A percentile compares a stretch with the other conserved stretches of the same genome.
Conservation (phyloP, 2,113 vertebrate genomes). For the Emberiza fucata region DNA sequence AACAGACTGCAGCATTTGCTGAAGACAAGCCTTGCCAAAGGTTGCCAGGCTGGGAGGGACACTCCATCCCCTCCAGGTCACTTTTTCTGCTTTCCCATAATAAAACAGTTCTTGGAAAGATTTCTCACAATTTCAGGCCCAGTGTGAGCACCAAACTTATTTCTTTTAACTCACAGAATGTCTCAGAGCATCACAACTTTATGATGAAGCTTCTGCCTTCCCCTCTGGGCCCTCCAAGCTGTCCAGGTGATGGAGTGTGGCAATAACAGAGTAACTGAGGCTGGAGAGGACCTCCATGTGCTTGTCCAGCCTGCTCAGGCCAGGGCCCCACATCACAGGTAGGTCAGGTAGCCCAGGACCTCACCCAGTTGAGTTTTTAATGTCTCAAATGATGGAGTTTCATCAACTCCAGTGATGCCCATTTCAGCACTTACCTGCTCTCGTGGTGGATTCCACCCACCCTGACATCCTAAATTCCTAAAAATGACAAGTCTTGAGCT, state of each 20-base stretch:
- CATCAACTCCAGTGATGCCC: background rate
- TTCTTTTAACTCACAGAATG: background rate
- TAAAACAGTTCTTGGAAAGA: background rate
- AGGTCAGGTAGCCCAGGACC: background rate
- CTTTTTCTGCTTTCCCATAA: background rate
- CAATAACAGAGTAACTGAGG: background rate
- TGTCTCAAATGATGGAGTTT: background rate
- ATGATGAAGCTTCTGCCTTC: background rate
- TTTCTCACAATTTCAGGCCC: background rate
- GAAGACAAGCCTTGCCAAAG: background rate
- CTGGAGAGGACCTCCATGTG: background rate
- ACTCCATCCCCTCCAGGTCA: background rate
- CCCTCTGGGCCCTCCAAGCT: background rate
- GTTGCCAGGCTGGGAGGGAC: background rate
- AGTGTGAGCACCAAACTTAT: background rate
- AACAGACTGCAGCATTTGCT: background rate
- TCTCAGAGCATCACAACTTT: background rate
- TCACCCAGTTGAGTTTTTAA: background rate
- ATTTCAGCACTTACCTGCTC: background rate
- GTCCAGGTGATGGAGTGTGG: background rate
- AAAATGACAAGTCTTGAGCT: background rate
- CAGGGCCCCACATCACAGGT: background rate
- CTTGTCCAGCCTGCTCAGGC: background rate
- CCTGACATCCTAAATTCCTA: background rate
- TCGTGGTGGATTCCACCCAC: rapidly evolving